A percentile compares a stretch with the other conserved stretches of the same genome.
phyloP scores from a whole-genome alignment of 2,888 invertebrate species.

The Ommatoiulus sabulosus region DNA sequence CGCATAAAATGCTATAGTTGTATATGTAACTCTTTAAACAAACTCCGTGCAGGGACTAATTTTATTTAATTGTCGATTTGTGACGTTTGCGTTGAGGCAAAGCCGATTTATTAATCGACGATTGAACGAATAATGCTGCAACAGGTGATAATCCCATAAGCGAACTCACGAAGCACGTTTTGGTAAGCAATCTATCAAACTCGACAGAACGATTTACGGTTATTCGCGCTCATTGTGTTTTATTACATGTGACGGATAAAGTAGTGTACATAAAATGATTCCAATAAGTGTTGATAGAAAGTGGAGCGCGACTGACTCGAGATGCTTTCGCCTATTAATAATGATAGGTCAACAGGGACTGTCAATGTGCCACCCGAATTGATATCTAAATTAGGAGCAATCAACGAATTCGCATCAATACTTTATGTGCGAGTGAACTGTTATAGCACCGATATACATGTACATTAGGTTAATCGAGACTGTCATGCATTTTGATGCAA shows the following conservation, averaged over 20 bases:
- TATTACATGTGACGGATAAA: background rate
- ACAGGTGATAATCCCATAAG: background rate
- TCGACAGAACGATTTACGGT: too few relatives aligned
- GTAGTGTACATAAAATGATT: background rate
- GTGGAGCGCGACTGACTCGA: background rate
- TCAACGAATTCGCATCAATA: background rate
- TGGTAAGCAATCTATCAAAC: too few relatives aligned
- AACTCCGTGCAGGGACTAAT: background rate
- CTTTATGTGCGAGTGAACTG: background rate
- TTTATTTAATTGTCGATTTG: too few relatives aligned
- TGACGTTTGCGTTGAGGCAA: background rate
- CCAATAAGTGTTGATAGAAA: background rate
- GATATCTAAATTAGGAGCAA: conserved; percentile 2
- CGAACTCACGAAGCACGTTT: background rate
- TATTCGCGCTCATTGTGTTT: background rate
- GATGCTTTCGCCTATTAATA: background rate
- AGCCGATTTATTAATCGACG: too few relatives aligned
- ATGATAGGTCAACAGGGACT: background rate
- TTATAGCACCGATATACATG: background rate
- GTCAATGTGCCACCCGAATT: background rate
- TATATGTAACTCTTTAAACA: too few relatives aligned
- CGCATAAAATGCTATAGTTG: too few relatives aligned
- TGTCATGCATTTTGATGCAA: conserved; percentile 14
- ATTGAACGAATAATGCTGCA: background rate
- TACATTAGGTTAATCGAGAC: background rate